Evolutionary conservation across 2,797 vertebrate species (phyloP).

Genomic region (Uromys caudimaculatus): DNA sequence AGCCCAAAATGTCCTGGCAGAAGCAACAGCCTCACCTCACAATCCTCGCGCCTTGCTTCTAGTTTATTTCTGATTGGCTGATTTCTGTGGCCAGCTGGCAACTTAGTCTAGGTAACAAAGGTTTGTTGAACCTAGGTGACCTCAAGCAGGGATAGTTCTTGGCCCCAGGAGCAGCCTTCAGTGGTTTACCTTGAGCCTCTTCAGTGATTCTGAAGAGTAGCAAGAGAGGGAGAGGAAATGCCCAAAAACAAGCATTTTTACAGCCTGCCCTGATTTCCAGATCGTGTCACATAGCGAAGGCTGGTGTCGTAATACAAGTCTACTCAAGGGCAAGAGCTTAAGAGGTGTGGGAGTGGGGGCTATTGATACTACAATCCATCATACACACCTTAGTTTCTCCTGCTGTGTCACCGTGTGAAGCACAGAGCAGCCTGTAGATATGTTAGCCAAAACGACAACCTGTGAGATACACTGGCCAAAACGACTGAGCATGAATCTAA

Average conservation of each 20-base stretch:
- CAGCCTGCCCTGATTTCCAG: neutral
- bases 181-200: neutral
- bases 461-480: neutral
- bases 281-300: neutral
- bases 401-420: neutral
- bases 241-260: neutral
- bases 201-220: conserved; percentile 15
- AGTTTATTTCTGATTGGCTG: neutral
- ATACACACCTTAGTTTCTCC: neutral
- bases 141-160: neutral
- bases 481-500: neutral
- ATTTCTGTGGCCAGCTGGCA: neutral
- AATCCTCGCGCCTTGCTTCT: neutral
- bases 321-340: neutral
- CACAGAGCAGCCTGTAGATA: neutral
- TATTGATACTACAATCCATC: neutral
- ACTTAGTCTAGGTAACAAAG: neutral
- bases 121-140: neutral
- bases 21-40: neutral
- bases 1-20: neutral
- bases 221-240: neutral
- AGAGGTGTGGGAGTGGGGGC: neutral
- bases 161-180: neutral
- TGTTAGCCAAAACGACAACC: neutral
- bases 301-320: neutral